A percentile compares a stretch with the other conserved stretches of the same genome.
These are phyloP conservation scores for Sebastes ruberrimus DNA, from an alignment of 2,797 vertebrate genomes.

Conservation along the genomic window DNA sequence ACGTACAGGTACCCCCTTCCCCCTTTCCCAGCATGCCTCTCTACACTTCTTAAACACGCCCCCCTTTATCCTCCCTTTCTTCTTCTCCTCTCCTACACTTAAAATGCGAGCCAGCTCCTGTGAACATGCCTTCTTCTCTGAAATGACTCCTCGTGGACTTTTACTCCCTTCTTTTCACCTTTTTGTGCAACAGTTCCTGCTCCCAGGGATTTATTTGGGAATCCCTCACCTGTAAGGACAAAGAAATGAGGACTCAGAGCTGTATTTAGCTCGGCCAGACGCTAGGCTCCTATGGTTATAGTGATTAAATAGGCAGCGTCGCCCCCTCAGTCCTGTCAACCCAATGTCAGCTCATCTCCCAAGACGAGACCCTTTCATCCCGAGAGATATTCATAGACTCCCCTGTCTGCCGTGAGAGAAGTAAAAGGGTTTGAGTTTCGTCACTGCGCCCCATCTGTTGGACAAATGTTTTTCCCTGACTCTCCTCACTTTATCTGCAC, in stretches of 20 bases:
- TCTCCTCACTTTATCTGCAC: conserved; percentile 43
- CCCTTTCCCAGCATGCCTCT: conserved; percentile 69
- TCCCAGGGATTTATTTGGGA: neutral
- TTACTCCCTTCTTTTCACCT: neutral
- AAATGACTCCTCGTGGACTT: conserved; percentile 13
- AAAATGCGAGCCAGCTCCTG: conserved; percentile 23
- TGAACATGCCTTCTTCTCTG: conserved; percentile 25
- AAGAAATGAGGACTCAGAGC: conserved; percentile 23
- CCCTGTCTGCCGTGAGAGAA: conserved; percentile 7
- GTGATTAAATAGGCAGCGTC: conserved; percentile 26
- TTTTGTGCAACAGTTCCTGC: neutral
- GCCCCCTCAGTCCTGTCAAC: conserved; percentile 36
- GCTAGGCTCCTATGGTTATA: conserved; percentile 47
- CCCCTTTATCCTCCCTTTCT: conserved; percentile 29
- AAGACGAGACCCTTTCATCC: conserved; percentile 26
- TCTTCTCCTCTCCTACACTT: conserved; percentile 37
- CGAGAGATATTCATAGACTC: conserved; percentile 10
- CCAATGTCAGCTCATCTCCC: conserved; percentile 29
- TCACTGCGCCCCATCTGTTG: conserved; percentile 28
- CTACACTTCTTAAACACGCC: conserved; percentile 49
- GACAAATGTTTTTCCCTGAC: conserved; percentile 4
- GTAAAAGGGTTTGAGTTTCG: neutral
- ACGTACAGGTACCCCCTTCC: conserved; percentile 95
- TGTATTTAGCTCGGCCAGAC: conserved; percentile 29
- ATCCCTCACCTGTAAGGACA: conserved; percentile 19